Percentiles rank a stretch among this genome's conserved stretches.
Conservation (phyloP, 1,140 invertebrate genomes). For the Oncopeltus fasciatus region DNA sequence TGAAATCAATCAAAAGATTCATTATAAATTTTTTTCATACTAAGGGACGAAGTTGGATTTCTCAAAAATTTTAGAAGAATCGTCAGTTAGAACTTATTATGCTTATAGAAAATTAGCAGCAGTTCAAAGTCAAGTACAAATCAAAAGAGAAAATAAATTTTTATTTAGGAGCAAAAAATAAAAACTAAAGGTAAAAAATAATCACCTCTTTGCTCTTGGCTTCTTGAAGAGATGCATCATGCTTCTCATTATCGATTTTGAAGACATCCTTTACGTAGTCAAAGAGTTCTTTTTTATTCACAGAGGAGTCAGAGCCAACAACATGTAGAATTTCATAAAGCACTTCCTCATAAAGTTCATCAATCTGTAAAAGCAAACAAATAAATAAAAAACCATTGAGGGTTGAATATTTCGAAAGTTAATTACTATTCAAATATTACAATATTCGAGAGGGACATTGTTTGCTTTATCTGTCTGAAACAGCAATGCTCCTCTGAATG, state of each 20-base stretch:
- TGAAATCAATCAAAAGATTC: too few relatives aligned
- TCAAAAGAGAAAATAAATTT: too few relatives aligned
- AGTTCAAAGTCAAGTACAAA: too few relatives aligned
- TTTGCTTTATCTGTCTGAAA: not conserved
- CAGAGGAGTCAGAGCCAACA: conserved; percentile 61
- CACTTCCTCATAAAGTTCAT: conserved; percentile 82
- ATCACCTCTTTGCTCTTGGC: conserved; percentile 54
- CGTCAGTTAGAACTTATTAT: too few relatives aligned
- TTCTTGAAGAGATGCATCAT: conserved; percentile 47
- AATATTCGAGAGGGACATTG: not conserved
- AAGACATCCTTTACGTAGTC: conserved; percentile 79
- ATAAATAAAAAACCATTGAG: not conserved
- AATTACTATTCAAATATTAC: not conserved
- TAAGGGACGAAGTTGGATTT: too few relatives aligned
- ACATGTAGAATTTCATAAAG: conserved; percentile 87
- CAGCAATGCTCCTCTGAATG: not conserved
- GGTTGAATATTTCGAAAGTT: not conserved
- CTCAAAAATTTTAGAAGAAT: too few relatives aligned
- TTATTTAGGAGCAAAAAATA: too few relatives aligned
- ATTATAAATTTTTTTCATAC: too few relatives aligned
- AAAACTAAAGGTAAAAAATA: too few relatives aligned
- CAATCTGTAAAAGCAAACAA: conserved; percentile 43
- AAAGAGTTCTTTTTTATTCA: conserved; percentile 54
- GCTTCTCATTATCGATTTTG: conserved; percentile 59
- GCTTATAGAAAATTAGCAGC: too few relatives aligned